These are phyloP conservation scores for Hyperopisus bebe DNA, from an alignment of 2,113 vertebrate species.

Conservation along the genomic window DNA sequence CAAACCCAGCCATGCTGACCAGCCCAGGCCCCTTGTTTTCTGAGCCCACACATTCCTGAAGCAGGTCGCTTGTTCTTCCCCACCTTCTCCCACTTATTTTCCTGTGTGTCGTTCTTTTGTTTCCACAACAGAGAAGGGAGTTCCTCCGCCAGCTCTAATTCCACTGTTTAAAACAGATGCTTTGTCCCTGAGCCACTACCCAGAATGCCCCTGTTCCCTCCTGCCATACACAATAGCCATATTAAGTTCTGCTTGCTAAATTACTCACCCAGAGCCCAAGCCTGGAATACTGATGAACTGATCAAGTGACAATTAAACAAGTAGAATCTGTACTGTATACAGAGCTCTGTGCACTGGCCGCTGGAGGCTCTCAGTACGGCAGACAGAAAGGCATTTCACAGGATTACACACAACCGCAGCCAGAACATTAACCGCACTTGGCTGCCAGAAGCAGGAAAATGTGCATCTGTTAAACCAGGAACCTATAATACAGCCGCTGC, in stretches of 20 bases:
- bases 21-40: neutral
- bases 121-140: neutral
- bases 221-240: conserved; percentile 17
- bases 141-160: neutral
- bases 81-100: neutral
- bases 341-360: conserved; percentile 13
- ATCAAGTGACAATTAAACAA: conserved; percentile 33
- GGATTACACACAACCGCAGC: conserved; percentile 26
- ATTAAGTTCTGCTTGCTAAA: conserved; percentile 18
- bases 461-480: conserved; percentile 14
- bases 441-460: conserved; percentile 27
- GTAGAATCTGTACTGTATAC: conserved; percentile 23
- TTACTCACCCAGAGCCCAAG: conserved; percentile 8
- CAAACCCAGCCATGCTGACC: neutral
- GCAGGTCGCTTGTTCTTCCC: neutral
- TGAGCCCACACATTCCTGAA: neutral
- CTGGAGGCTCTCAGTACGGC: conserved; percentile 13
- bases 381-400: conserved; percentile 21
- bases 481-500: conserved; percentile 19
- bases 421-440: neutral
- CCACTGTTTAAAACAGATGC: conserved; percentile 13
- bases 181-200: conserved; percentile 13
- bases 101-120: neutral
- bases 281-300: conserved; percentile 28
- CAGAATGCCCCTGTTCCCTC: neutral